phyloP scores from a whole-genome alignment of 2,888 invertebrate genomes.

The Polymixis flavicincta region DNA sequence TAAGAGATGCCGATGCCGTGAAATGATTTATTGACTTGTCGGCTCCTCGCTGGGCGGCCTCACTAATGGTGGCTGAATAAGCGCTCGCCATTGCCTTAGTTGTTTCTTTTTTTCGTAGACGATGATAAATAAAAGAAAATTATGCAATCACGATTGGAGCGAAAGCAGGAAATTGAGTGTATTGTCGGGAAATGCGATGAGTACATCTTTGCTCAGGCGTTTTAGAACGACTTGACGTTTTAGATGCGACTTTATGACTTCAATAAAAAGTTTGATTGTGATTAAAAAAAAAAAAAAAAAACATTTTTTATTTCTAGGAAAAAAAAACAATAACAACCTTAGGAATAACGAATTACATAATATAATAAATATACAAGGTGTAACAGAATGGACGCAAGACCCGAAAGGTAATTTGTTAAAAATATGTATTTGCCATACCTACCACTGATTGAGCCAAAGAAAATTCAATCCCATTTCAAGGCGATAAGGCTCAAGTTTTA shows the following conservation, averaged over 20 bases:
- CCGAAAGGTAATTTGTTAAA: no score
- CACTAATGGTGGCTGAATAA: conserved; percentile 76
- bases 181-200: conserved; percentile 63
- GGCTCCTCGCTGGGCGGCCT: conserved; percentile 71
- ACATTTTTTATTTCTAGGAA: no score
- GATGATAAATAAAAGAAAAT: conserved; percentile 74
- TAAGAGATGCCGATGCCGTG: conserved; percentile 83
- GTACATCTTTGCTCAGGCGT: conserved; percentile 28
- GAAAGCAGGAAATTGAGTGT: conserved; percentile 63
- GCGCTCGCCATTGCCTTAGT: conserved; percentile 70
- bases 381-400: no score
- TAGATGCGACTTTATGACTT: not conserved
- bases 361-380: no score
- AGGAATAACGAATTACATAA: no score
- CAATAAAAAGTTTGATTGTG: not conserved
- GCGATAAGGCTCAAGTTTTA: no score
- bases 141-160: conserved; percentile 72
- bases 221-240: conserved; percentile 9
- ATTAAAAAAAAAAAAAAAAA: no score
- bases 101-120: conserved; percentile 73
- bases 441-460: no score
- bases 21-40: conserved; percentile 88
- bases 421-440: no score
- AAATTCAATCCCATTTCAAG: no score
- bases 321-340: no score